Base-by-base conservation (phyloP, 1,140 invertebrate species). In the Drosophila kanapiae region DNA sequence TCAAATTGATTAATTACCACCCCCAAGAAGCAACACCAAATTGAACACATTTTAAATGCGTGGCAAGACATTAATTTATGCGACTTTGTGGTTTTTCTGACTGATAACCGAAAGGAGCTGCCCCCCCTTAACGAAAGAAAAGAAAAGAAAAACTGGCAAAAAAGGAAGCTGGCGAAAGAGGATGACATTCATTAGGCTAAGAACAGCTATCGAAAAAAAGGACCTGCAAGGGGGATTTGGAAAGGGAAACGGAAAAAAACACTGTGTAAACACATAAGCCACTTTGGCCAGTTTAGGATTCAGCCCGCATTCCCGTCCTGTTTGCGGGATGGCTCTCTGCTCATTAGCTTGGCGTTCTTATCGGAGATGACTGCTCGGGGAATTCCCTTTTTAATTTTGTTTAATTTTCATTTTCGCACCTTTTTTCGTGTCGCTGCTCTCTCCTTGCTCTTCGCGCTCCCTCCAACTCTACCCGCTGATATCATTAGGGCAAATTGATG, bases 341-440 rank as follows among this genome's bases (percentile, higher is more conserved):
- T 78, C 75, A 78, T 78, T 78, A 78, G 75, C 75, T 78, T 77
- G 59, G 65, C 75, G 61, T 67, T 75, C 74, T 76, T 76, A 76
- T 76, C 74, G 74, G 61, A 69, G 63, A 49, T 49, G 69, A 57
- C 18, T 53, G 40, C 56, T 35, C 35, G 78, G 75, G 82, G 78
- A 80, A 78, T 65, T 87, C 65, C 60, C 76, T 57, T 83, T 84
- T 88, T 88, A 88, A 90, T 88, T 74, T 88, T 88, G 85, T 90
- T 87, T 90, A 88, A 88, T 90, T 88, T 88, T 80, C 84, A 84
- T 78, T 82, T 88, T 88, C 77, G 84, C 84, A 90, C 85, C 84
- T 90, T 88, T 82, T 76, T 75, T 78, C 63, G n/a, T 47, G 31
- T 38, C 37, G 45, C 45, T 23, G 38, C 31, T 14, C n/a, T 1